Evolutionary conservation across 2,113 vertebrate genomes (phyloP).

Genomic region (Psammodynastes pulverulentus): DNA sequence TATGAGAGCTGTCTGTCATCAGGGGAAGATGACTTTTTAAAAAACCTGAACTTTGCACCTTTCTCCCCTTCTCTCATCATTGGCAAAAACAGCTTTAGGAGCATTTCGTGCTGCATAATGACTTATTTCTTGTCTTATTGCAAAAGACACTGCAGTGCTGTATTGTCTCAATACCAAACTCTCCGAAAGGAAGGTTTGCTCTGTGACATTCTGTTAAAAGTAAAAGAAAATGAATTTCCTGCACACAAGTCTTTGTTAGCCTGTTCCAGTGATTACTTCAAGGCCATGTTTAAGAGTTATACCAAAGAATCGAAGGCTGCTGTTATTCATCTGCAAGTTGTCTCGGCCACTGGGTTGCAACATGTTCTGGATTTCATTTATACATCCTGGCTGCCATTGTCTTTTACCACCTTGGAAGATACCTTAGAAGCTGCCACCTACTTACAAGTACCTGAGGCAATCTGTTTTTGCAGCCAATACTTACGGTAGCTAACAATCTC

Average conservation of each 20-base stretch:
- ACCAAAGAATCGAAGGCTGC: constrained; percentile 78
- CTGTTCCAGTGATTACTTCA: constrained; percentile 92
- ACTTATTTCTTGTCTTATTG: constrained; percentile 91
- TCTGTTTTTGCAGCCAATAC: constrained; percentile 83
- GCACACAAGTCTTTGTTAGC: constrained; percentile 89
- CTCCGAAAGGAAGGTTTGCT: constrained; percentile 81
- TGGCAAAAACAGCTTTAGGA: constrained; percentile 36
- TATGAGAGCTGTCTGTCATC: constrained; percentile 33
- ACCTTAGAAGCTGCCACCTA: constrained; percentile 88
- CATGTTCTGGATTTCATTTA: constrained; percentile 92
- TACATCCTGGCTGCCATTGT: constrained; percentile 87
- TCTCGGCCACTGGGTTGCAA: constrained; percentile 80
- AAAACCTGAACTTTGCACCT: constrained; percentile 26
- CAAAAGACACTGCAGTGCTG: constrained; percentile 75
- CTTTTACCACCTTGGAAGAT: constrained; percentile 77
- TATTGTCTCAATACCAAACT: constrained; percentile 83
- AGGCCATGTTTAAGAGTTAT: constrained; percentile 88
- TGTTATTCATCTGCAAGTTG: constrained; percentile 76
- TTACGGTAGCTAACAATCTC: constrained; percentile 80
- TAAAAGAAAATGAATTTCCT: constrained; percentile 81
- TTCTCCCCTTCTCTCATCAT: constrained; percentile 5
- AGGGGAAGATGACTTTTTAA: constrained; percentile 41
- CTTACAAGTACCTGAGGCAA: constrained; percentile 85
- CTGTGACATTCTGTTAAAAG: constrained; percentile 88
- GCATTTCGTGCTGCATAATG: constrained; percentile 69